Evolutionary conservation across 1,140 invertebrate genomes (phyloP), one percentile per base, ranked within the genome.

Genomic region (Marisa cornuarietis): DNA sequence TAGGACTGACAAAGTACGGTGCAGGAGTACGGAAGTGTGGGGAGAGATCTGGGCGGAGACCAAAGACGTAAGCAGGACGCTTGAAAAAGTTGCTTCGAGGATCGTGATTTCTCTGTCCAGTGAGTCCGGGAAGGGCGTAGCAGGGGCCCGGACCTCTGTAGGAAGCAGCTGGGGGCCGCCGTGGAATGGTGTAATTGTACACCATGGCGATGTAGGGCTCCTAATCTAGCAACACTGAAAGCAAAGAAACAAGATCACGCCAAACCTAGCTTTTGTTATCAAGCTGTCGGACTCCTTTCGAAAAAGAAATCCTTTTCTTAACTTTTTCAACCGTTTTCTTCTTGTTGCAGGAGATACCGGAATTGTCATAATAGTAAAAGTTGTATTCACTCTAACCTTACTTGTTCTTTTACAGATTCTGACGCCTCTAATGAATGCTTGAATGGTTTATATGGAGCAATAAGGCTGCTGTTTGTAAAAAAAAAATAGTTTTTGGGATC

Each of bases 101-200:
- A 83, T 92, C 90, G 81, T 91, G 90, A n/a, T 78, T 76, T 66
- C 82, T 86, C 78, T 89, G 83, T 69, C 90, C 90, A 4, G 90
- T 82, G 24, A 91, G 81, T 42, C 84, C 85, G n/a, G 90, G 90
- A 11, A 92, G 82, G 51, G 80, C 84, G 81, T 91, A 91, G 76
- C 87, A 89, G 11, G 97, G 97, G 80, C 97, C 97, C 20, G 97
- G 97, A 85, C 95, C 96, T 66, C 93, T 93, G 87, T 95, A 96
- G 92, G 97, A 96, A 2, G 96, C 96, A 51, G 96, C 95, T 81
- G 98, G 98, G 1, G 96, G 96, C 51, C 96, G 96, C 71, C 96
- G 93, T 79, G 96, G 89, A 89, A 96, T 96, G 14, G 85, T 87
- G 79, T 87, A 87, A 62, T 88, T 83, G 83, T 87, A 90, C 71